Conservation (phyloP, 1,140 invertebrate genomes). For the Drosophila navojoa region DNA sequence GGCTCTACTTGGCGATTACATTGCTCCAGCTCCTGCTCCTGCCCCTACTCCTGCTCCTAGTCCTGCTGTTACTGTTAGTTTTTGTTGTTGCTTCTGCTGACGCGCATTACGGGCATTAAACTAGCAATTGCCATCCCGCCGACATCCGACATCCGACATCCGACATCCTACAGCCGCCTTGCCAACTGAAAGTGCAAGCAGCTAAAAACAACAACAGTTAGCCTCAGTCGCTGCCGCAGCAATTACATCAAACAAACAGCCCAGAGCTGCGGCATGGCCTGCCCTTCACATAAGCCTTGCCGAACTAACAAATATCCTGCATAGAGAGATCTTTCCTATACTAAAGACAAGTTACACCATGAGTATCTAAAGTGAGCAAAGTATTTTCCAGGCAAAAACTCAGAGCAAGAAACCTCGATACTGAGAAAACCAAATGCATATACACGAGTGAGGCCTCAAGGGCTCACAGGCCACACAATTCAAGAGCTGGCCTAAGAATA, state of each 20-base stretch:
- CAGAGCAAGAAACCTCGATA: no score
- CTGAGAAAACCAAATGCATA: no score
- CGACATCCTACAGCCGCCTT: slow-evolving; percentile 25
- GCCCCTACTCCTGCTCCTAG: slow-evolving; percentile 12
- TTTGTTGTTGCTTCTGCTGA: slow-evolving; percentile 33
- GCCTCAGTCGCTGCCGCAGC: slow-evolving; percentile 27
- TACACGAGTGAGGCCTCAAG: no score
- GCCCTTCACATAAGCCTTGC: not conserved
- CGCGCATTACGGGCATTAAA: slow-evolving; percentile 50
- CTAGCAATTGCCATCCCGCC: slow-evolving; percentile 36
- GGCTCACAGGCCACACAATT: no score
- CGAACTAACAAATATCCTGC: slow-evolving; percentile 12
- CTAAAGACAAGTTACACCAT: no score
- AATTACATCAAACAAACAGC: slow-evolving; percentile 40
- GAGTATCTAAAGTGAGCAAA: no score
- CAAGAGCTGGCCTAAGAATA: no score
- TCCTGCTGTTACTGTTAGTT: not conserved
- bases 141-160: slow-evolving; percentile 20
- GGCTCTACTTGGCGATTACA: slow-evolving; percentile 11
- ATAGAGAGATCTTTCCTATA: no score
- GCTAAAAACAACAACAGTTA: slow-evolving; percentile 28
- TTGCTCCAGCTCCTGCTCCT: slow-evolving; percentile 10
- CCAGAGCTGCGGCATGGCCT: slow-evolving; percentile 5
- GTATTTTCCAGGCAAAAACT: no score
- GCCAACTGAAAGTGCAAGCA: slow-evolving; percentile 25